These are phyloP conservation scores for Larimichthys crocea DNA, from an alignment of 2,113 vertebrate species.

Conservation along the genomic window DNA sequence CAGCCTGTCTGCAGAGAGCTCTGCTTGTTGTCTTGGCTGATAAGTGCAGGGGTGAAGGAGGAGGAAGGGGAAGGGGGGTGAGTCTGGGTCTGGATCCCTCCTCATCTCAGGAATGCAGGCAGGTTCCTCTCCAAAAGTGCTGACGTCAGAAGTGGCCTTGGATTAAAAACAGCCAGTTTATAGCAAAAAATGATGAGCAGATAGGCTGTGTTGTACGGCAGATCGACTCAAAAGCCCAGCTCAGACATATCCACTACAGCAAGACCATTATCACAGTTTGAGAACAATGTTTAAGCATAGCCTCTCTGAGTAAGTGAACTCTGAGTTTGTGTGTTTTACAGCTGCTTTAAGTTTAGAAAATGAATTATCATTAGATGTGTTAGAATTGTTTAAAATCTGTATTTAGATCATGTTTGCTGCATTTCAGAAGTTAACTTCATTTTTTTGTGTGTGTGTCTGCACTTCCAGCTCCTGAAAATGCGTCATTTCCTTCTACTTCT, in stretches of 20 bases:
- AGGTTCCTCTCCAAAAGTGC: conserved; percentile 67
- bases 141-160: conserved; percentile 75
- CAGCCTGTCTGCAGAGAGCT: conserved; percentile 45
- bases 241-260: not conserved
- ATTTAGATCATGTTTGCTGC: not conserved
- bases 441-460: not conserved
- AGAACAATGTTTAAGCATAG: not conserved
- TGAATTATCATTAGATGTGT: not conserved
- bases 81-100: conserved; percentile 60
- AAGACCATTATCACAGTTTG: not conserved
- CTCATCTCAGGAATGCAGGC: conserved; percentile 73
- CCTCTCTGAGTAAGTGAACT: not conserved
- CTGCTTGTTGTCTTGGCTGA: conserved; percentile 59
- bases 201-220: conserved; percentile 17
- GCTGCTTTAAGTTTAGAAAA: not conserved
- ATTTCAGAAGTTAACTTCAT: not conserved
- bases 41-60: conserved; percentile 25
- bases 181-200: conserved; percentile 43
- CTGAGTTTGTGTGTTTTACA: conserved; percentile 14
- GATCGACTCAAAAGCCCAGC: conserved; percentile 1
- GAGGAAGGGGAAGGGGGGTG: not conserved
- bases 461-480: not conserved
- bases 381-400: not conserved
- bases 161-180: conserved; percentile 66
- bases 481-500: conserved; percentile 9